Percentiles rank a stretch among this genome's conserved stretches.
These are phyloP conservation scores for Synanthedon formicaeformis DNA, from an alignment of 2,888 invertebrate genomes.

Conservation along the genomic window DNA sequence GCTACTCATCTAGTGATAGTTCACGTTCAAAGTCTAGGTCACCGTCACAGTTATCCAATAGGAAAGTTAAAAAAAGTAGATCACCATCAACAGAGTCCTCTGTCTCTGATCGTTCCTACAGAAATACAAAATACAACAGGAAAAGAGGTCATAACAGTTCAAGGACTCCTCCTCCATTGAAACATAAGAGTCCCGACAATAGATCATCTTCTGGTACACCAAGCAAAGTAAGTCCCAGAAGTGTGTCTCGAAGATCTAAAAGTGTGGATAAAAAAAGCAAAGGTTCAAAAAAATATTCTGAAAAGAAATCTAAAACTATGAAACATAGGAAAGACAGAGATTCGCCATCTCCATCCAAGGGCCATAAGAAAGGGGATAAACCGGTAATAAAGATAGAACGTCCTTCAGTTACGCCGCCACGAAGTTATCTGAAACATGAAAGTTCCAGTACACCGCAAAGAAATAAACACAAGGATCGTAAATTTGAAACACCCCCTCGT, in stretches of 20 bases:
- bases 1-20: slow-evolving; percentile 49
- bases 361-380: slow-evolving; percentile 19
- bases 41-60: slow-evolving; percentile 28
- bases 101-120: slow-evolving; percentile 36
- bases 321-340: slow-evolving; percentile 22
- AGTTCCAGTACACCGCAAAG: slow-evolving; percentile 27
- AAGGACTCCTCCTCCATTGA: slow-evolving; percentile 30
- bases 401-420: slow-evolving; percentile 34
- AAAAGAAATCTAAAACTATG: not conserved
- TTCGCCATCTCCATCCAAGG: slow-evolving; percentile 29
- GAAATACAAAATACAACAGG: slow-evolving; percentile 4
- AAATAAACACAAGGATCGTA: slow-evolving; percentile 26
- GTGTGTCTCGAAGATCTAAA: slow-evolving; percentile 24
- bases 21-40: slow-evolving; percentile 44
- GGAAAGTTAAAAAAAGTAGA: slow-evolving; percentile 25
- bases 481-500: slow-evolving; percentile 20
- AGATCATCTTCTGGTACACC: slow-evolving; percentile 23
- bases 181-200: slow-evolving; percentile 11
- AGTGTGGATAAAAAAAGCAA: slow-evolving; percentile 19
- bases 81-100: slow-evolving; percentile 40
- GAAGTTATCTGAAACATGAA: slow-evolving; percentile 24
- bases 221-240: slow-evolving; percentile 20
- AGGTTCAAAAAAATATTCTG: slow-evolving; percentile 18
- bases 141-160: slow-evolving; percentile 23
- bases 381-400: slow-evolving; percentile 12